Evolutionary conservation across 2,797 vertebrate species (phyloP), one percentile per base, ranked within the genome.

Genomic region (Aselliscus stoliczkanus): DNA sequence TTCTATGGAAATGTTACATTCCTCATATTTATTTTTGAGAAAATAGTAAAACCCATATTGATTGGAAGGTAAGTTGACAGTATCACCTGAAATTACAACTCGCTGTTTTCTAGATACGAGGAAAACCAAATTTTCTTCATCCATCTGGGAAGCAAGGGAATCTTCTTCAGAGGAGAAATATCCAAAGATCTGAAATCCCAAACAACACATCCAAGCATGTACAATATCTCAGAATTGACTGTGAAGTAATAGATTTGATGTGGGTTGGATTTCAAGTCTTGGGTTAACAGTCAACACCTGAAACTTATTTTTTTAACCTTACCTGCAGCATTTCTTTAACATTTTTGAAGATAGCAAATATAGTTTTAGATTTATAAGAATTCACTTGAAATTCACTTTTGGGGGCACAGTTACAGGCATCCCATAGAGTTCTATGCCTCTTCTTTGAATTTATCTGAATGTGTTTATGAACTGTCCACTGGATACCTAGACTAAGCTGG

Each of bases 171-270:
- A 87, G n/a, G 69, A 91, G 89, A 98, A 98, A 95, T 95, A 99
- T 86, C 98, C 98, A 97, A 99, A 99, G 95, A 98, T 97, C 98
- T 98, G 86, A 96, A 98, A 85, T 92, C 8, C 29, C 72, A 97
- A 97, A 95, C 3, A 90, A 75, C 70, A 88, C 0, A 81, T 4
- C 8, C 21, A 58, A 88, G 79, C 13, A 64, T 25, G 7, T 29
- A 34, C 17, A 29, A 10, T 37, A 12, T 52, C 27, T 92, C 56
- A 47, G 29, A 92, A 84, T 3, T 42, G 44, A 14, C 12, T 85
- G 10, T 27, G 37, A 18, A 39, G 39, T 76, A 84, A 76, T 25
- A 75, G 52, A 60, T 44, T 52, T 70, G 10, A 50, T 10, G 7
- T 37, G 27, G 6, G 14, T 44, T 64, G 31, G 82, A 86, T 73